Conservation (phyloP, 2,113 vertebrate species). For the Manacus vitellinus region DNA sequence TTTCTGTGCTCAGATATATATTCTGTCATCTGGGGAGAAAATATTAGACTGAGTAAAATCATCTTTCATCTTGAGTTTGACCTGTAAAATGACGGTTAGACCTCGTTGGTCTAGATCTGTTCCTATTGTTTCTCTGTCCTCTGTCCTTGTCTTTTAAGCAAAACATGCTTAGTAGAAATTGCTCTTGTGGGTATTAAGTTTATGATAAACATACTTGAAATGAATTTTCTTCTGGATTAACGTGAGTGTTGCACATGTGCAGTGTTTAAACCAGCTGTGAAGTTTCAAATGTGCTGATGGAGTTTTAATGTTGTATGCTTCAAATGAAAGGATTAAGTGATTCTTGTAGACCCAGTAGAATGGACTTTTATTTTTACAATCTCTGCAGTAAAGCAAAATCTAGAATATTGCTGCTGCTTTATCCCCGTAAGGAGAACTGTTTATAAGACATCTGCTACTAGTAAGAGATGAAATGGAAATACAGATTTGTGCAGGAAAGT, state of each 20-base stretch:
- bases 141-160: not conserved
- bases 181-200: not conserved
- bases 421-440: not conserved
- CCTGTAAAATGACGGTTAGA: not conserved
- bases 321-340: not conserved
- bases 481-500: not conserved
- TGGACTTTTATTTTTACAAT: not conserved
- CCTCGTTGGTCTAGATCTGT: not conserved
- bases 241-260: not conserved
- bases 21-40: not conserved
- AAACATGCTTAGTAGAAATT: not conserved
- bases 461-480: not conserved
- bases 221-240: not conserved
- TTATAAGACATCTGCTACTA: not conserved
- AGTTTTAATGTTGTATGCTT: not conserved
- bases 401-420: not conserved
- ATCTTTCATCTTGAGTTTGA: not conserved
- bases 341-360: not conserved
- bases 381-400: not conserved
- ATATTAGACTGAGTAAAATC: not conserved
- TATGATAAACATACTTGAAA: not conserved
- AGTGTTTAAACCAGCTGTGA: not conserved
- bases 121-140: not conserved
- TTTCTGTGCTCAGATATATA: not conserved
- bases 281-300: not conserved